phyloP scores from a whole-genome alignment of 2,888 invertebrate species.

The Drosophila pseudotakahashii region DNA sequence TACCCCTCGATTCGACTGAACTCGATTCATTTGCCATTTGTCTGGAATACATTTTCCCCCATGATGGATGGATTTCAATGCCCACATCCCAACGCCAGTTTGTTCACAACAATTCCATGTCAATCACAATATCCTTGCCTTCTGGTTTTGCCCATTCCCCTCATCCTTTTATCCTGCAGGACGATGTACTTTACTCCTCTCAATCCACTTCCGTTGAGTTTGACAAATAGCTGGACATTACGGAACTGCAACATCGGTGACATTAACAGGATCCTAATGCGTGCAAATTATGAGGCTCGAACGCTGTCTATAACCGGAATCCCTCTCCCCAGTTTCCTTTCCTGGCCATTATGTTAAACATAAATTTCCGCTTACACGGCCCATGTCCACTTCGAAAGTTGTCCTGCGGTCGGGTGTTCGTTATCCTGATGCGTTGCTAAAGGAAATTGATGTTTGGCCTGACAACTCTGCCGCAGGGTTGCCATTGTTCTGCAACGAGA shows the following conservation, averaged over 20 bases:
- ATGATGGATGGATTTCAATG: constrained; percentile 20
- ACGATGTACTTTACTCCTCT: not conserved
- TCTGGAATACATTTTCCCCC: not conserved
- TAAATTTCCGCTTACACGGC: constrained; percentile 69
- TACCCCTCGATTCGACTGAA: constrained; percentile 1
- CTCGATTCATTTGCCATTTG: constrained; percentile 9
- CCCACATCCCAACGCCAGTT: not conserved
- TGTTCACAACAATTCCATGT: constrained; percentile 18
- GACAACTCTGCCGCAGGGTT: constrained; percentile 24
- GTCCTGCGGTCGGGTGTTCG: constrained; percentile 9
- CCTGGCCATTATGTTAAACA: constrained; percentile 64
- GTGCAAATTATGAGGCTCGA: constrained; percentile 59
- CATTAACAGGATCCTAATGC: constrained; percentile 66
- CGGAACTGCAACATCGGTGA: constrained; percentile 53
- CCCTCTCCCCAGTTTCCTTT: constrained; percentile 36
- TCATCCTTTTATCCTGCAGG: too few relatives aligned
- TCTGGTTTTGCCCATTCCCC: not conserved
- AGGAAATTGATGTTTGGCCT: constrained; percentile 55
- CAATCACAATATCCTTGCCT: constrained; percentile 34
- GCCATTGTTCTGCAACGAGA: not conserved
- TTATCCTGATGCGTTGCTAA: constrained; percentile 24
- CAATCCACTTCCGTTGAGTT: constrained; percentile 31
- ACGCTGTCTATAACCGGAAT: not conserved
- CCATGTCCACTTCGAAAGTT: constrained; percentile 16
- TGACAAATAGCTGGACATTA: constrained; percentile 69